Conservation (phyloP, 2,113 vertebrate genomes). For the Hypanus sabinus region DNA sequence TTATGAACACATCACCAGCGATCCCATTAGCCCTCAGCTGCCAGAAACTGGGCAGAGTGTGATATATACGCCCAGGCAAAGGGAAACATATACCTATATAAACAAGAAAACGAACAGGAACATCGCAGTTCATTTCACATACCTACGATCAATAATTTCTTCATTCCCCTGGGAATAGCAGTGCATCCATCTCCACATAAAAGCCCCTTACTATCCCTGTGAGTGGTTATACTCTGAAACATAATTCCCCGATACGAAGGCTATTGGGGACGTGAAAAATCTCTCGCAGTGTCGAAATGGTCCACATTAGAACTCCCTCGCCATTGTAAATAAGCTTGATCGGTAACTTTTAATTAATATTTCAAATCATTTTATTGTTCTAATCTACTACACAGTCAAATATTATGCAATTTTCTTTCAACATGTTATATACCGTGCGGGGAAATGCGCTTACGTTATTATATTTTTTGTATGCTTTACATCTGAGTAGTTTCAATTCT, state of each 20-base stretch:
- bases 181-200: not conserved
- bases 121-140: not conserved
- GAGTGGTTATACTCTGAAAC: not conserved
- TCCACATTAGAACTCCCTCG: not conserved
- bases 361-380: not conserved
- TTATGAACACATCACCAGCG: not conserved
- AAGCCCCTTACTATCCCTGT: not conserved
- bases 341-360: not conserved
- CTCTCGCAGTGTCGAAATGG: not conserved
- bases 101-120: not conserved
- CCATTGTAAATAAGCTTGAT: not conserved
- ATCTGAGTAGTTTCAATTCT: not conserved
- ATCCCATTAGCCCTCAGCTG: not conserved
- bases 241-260: not conserved
- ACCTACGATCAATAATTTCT: not conserved
- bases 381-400: not conserved
- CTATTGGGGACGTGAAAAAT: not conserved
- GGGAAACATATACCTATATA: not conserved
- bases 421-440: not conserved
- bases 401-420: not conserved
- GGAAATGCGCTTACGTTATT: not conserved
- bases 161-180: not conserved
- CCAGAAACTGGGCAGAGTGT: not conserved
- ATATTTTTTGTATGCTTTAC: not conserved
- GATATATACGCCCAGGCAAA: not conserved